Evolutionary conservation across 92 coral and sea anemone species (phyloP), one percentile per base, ranked within the genome.

Genomic region (Phenganax stokvisi): DNA sequence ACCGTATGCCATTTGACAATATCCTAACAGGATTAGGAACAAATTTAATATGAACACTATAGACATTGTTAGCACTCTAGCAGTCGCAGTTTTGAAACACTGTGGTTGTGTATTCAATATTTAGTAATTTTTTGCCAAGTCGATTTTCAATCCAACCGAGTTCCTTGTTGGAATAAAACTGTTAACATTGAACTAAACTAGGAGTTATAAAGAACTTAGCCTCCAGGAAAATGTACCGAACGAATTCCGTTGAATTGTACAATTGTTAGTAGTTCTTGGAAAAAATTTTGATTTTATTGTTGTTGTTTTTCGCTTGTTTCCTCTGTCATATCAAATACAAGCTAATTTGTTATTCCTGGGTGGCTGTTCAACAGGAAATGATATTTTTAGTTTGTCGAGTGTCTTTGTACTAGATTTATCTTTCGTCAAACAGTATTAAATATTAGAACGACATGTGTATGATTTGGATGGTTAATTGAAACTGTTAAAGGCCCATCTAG

Each of bases 1-100:
- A 75, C 80, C 80, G 80, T 75, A 56, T 75, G 80, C 51, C 61
- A 56, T 58, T 56, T 75, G 3, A 54, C 27, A 6, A 13, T 10
- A 75, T 75, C 80, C 64, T 56, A 57, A 75, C 52, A 17, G 25
- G 15, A 54, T 68, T 68, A 68, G 16, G 16, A 68, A 7, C 54
- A 68, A 30, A 0, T 68, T 28, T 68, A 30, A 68, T 11, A 30
- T 68, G 73, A 68, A 10, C 8, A 68, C 17, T 10, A 37, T 10
- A 68, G 12, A 68, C 73, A 68, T 68, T 1, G 53, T 68, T 68
- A 12, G 7, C 73, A 29, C 10, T 30, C 15, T 37, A 30, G n/a
- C 12, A 10, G 54, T 28, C 73, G 7, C 47, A 28, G 31, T 11
- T 15, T 61, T 12, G 28, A 13, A 0, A 61, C 67, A 61, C 67